A percentile compares a stretch with the other conserved stretches of the same genome.
phyloP scores from a whole-genome alignment of 2,113 vertebrate species.

The Elgaria multicarinata region DNA sequence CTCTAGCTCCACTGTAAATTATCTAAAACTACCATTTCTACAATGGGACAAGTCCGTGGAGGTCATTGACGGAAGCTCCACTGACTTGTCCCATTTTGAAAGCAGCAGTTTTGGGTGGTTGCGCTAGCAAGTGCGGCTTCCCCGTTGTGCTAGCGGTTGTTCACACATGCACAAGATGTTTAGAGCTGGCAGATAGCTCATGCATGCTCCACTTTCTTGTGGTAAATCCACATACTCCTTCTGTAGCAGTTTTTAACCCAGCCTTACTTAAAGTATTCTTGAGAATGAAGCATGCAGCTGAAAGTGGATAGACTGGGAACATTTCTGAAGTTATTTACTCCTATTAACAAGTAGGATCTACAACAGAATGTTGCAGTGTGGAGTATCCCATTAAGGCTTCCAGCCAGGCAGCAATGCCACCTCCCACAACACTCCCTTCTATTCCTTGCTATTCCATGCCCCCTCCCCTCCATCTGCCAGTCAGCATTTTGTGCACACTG shows the following conservation, averaged over 20 bases:
- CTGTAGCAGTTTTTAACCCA: neutral
- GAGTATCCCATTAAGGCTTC: neutral
- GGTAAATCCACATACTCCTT: neutral
- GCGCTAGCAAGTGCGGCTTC: too few relatives aligned
- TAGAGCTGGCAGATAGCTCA: neutral
- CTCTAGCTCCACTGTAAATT: too few relatives aligned
- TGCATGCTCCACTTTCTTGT: neutral
- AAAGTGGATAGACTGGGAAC: neutral
- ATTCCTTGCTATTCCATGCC: neutral
- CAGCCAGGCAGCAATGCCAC: neutral
- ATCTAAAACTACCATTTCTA: too few relatives aligned
- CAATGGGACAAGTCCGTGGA: too few relatives aligned
- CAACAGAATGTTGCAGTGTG: neutral
- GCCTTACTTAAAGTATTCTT: neutral
- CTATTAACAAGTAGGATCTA: neutral
- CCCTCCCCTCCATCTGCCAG: too few relatives aligned
- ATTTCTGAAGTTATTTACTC: neutral
- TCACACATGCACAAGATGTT: too few relatives aligned
- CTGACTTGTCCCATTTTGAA: too few relatives aligned
- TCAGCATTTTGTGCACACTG: too few relatives aligned
- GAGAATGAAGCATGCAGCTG: neutral
- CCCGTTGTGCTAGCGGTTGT: too few relatives aligned
- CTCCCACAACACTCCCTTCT: neutral
- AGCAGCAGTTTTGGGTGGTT: too few relatives aligned
- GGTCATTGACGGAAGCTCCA: too few relatives aligned